Base-by-base conservation (phyloP, 2,888 invertebrate species). In the Macrophya annulata region DNA sequence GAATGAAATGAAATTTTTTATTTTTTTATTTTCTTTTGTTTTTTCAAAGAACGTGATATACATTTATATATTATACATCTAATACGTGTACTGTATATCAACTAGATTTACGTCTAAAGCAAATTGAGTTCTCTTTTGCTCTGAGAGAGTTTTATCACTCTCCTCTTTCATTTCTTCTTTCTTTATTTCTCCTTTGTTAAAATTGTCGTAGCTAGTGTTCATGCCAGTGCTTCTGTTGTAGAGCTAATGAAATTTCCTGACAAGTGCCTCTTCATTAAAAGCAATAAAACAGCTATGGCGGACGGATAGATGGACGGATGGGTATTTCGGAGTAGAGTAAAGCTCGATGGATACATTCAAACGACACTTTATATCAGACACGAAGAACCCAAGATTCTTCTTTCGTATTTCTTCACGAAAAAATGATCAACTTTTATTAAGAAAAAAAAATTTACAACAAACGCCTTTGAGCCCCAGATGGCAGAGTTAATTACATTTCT, bases 211-310 rank as follows among this genome's bases (percentile, higher is more conserved):
- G 62, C 62, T n/a, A n/a, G n/a, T n/a, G n/a, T n/a, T n/a, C n/a
- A n/a, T n/a, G n/a, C n/a, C n/a, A n/a, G n/a, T n/a, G n/a, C n/a
- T n/a, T 17, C 55, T 12, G 55, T 55, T 71, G 71, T 62, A 71
- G 71, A 71, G 71, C 71, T 71, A 71, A 71, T 71, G 71, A 71
- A 71, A 71, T 71, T 71, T 71, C 40, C 37, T 71, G 40, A 37
- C 37, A 71, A 71, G 71, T 71, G 71, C 71, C 71, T 71, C 71
- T 71, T 71, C 71, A 40, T 71, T 71, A 71, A 71, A 71, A 71
- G 71, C 71, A 71, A 71, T 71, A 71, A 71, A 71, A 71, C 40
- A 40, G 71, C 71, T 37, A 71, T 40, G 40, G 17, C 37, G n/a
- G 17, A 40, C 4, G 71, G 71, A 71, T 40, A 40, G 71, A 71